Conservation (phyloP, 2,888 invertebrate genomes). For the Bellardia pandia region DNA sequence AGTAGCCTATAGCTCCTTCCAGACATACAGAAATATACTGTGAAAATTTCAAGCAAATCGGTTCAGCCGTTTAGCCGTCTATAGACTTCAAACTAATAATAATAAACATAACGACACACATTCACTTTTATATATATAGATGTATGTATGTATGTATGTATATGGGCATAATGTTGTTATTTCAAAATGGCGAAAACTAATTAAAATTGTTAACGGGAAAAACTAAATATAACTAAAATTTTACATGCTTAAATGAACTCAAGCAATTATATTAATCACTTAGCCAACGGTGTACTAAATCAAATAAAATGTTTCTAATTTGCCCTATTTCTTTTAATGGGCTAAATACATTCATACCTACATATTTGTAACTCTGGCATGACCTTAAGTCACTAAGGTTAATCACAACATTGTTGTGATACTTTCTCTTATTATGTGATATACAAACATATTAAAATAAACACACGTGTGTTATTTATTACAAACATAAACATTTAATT, state of each 20-base stretch:
- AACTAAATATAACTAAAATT: background rate
- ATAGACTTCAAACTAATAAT: too few species aligned
- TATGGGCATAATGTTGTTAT: too few species aligned
- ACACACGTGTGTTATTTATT: background rate
- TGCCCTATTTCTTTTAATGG: background rate
- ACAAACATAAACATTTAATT: too few species aligned
- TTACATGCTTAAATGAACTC: background rate
- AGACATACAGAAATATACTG: too few species aligned
- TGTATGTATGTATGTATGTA: too few species aligned
- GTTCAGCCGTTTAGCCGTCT: too few species aligned
- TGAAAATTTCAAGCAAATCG: too few species aligned
- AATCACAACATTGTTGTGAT: background rate
- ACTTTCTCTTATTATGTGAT: background rate
- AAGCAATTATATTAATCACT: background rate
- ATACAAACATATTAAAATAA: background rate
- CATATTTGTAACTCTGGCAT: background rate
- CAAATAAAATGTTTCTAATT: background rate
- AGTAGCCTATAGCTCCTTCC: too few species aligned
- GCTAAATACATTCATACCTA: background rate
- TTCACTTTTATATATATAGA: too few species aligned
- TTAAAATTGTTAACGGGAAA: too few species aligned
- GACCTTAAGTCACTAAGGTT: conserved; percentile 1
- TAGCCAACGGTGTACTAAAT: background rate
- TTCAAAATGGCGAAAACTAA: too few species aligned
- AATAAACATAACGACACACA: too few species aligned